Base-by-base conservation (phyloP, 2,113 vertebrate species). In the Mastomys natalensis region DNA sequence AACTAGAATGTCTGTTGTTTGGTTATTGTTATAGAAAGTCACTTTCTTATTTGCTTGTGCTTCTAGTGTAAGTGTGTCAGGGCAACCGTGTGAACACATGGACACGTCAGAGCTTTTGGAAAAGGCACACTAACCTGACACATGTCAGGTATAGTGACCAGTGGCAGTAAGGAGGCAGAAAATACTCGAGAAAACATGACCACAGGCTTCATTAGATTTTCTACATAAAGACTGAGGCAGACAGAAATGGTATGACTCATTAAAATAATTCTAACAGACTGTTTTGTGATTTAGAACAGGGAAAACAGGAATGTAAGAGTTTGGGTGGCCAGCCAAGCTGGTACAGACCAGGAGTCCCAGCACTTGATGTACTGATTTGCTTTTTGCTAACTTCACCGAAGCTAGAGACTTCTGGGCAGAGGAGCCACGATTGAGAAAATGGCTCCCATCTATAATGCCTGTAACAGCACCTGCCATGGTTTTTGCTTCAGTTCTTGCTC, bases 1-100 rank as follows among this genome's bases (percentile, higher is more conserved):
- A 96, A 87, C 74, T 29, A 95, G 29, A 80, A 43, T 94, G 90
- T 94, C 70, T 94, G 37, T 95, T 53, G 87, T 92, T 40, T 74
- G 34, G n/a, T 94, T 74, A 87, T 66, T 45, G 88, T 85, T 55
- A 64, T 19, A 26, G 51, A 21, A 4, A 64, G 85, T 89, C 19
- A 24, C 88, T 96, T 94, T 66, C 80, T 90, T 66, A 89, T 8
- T 84, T 76, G 82, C 78, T 92, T 89, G 45, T 92, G 48, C 53
- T 66, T 17, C 55, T 60, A 24, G 34, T 92, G 76, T 95, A 76
- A 68, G 72, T 80, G 87, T 95, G 24, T 62, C 72, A 72, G 93
- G n/a, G 48, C 72, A 68, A 77, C 26, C 24, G 22, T 82, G n/a
- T 87, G 45, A 84, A 6, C 53, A 26, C 60, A 55, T 19, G 7